Conservation (phyloP, 2,888 invertebrate species). For the Drosophila cracens region DNA sequence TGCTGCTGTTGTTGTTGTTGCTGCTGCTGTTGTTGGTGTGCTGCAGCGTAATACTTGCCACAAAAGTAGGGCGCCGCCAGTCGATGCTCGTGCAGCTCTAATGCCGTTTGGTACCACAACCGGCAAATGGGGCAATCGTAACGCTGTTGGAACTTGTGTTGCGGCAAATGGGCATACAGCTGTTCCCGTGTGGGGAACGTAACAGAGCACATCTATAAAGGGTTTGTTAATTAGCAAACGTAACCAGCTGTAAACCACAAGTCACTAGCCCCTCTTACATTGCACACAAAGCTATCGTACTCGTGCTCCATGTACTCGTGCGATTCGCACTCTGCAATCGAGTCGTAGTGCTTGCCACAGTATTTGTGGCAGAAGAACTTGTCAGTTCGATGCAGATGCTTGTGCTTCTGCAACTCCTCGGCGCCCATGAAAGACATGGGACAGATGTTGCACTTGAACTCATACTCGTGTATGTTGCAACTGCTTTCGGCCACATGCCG, state of each 20-base stretch:
- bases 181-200: constrained; percentile 73
- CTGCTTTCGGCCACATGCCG: constrained; percentile 81
- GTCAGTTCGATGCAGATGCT: constrained; percentile 74
- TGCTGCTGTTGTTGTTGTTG: constrained; percentile 27
- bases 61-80: constrained; percentile 80
- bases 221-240: neutral
- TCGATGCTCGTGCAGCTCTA: constrained; percentile 81
- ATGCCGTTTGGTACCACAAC: constrained; percentile 79
- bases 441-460: constrained; percentile 81
- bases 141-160: constrained; percentile 80
- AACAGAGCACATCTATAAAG: constrained; percentile 74
- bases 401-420: constrained; percentile 79
- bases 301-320: constrained; percentile 82
- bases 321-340: constrained; percentile 79
- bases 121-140: constrained; percentile 82
- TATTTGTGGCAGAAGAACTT: constrained; percentile 82
- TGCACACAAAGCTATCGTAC: constrained; percentile 79
- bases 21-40: constrained; percentile 28
- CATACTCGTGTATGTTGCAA: constrained; percentile 82
- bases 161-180: constrained; percentile 75
- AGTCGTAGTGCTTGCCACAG: constrained; percentile 81
- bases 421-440: constrained; percentile 82
- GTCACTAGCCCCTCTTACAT: constrained; percentile 63
- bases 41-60: constrained; percentile 74
- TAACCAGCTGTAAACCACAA: neutral